phyloP scores from a whole-genome alignment of 2,797 vertebrate species.

The Gallirallus australis region DNA sequence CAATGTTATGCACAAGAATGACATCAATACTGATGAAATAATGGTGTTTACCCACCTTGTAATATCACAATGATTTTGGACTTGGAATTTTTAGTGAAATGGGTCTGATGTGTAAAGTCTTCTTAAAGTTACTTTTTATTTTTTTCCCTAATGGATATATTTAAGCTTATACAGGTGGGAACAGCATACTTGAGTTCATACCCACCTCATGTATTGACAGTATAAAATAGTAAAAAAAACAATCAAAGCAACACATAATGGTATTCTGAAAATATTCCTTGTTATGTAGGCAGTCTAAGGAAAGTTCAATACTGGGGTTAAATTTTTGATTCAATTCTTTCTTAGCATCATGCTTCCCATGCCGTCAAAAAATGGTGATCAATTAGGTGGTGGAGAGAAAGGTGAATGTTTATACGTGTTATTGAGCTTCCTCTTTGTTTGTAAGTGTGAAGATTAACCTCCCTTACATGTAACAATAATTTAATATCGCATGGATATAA shows the following conservation, averaged over 20 bases:
- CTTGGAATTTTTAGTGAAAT: neutral
- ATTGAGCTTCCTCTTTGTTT: neutral
- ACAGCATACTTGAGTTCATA: neutral
- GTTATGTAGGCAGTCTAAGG: neutral
- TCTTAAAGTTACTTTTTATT: neutral
- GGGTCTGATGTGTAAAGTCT: neutral
- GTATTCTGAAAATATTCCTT: neutral
- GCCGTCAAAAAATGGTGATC: neutral
- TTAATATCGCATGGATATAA: neutral
- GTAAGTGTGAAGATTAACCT: neutral
- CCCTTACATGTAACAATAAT: neutral
- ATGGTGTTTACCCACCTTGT: neutral
- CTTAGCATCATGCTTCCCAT: neutral
- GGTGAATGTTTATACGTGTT: neutral
- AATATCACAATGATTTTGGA: neutral
- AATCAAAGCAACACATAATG: neutral
- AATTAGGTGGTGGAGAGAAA: neutral
- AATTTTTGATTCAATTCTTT: neutral
- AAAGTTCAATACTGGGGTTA: neutral
- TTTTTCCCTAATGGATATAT: fast-evolving
- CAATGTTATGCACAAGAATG: neutral
- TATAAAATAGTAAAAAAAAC: neutral
- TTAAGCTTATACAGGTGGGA: neutral
- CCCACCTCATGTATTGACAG: neutral
- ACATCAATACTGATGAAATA: neutral